phyloP scores from a whole-genome alignment of 2,797 vertebrate species.

The Anniella stebbinsi region DNA sequence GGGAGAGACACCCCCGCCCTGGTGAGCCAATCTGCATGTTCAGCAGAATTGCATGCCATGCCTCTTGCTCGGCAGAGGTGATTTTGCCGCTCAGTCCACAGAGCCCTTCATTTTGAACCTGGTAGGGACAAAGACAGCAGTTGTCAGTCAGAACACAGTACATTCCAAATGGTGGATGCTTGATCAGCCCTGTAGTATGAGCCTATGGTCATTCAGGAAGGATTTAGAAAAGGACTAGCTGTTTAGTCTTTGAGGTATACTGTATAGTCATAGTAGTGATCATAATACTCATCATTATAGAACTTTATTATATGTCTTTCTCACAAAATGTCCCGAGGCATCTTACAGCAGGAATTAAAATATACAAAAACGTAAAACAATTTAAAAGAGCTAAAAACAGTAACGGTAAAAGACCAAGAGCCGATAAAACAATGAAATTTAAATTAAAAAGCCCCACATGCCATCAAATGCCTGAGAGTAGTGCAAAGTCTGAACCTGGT shows the following conservation, averaged over 20 bases:
- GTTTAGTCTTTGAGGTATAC: not conserved
- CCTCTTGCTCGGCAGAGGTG: not conserved
- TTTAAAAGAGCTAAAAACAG: too few relatives aligned
- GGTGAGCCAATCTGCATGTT: not conserved
- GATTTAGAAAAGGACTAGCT: not conserved
- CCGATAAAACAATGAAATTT: too few relatives aligned
- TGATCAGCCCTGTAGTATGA: not conserved
- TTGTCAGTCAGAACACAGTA: not conserved
- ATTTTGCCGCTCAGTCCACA: not conserved
- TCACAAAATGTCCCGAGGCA: too few relatives aligned
- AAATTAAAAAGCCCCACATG: too few relatives aligned
- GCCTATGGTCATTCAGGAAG: not conserved
- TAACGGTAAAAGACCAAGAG: too few relatives aligned
- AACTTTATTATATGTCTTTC: too few relatives aligned
- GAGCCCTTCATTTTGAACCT: not conserved
- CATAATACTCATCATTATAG: too few relatives aligned
- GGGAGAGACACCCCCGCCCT: not conserved
- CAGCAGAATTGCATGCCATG: not conserved
- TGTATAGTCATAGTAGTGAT: not conserved
- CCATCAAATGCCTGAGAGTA: too few relatives aligned
- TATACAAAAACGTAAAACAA: too few relatives aligned
- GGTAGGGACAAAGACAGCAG: too few relatives aligned
- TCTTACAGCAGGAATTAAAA: too few relatives aligned
- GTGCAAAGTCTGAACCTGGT: too few relatives aligned
- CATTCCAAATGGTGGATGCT: not conserved